Base-by-base conservation (phyloP, 2,797 vertebrate species). In the Pangasius djambal region DNA sequence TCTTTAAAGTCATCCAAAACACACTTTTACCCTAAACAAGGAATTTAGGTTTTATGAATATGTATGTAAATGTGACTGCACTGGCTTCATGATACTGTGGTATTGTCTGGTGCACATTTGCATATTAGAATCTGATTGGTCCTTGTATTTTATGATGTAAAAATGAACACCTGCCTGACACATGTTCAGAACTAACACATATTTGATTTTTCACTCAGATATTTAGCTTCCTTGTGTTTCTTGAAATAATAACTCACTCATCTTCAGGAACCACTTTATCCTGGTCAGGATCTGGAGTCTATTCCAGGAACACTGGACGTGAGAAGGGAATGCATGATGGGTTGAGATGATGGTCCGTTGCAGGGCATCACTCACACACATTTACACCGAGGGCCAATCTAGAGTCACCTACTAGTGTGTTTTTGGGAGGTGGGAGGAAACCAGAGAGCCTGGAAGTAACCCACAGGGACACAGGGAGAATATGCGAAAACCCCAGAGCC, bases 101-200 rank as follows among this genome's bases (percentile, higher is more conserved):
- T 55, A 15, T 5, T 55, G 15, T 57, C 31, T 15, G 59, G 4
- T 52, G 44, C 44, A 34, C 18, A 52, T 69, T 85, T 52, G 83
- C 44, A 69, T 85, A 52, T 85, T 10, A 34, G 8, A 69, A 52
- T 52, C 48, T 34, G 63, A 85, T 85, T 85, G 44, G 83, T 18
- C 18, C n/a, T 52, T 52, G 44, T 34, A 34, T 69, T 52, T 85
- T 69, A 34, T 69, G 44, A 69, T 18, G 79, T 44, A 13, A 44
- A 28, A 2, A 37, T 37, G 37, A 63, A 25, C 12, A 6, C 20
- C 57, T 28, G 2, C 50, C 52, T 34, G 52, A 55, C 18, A 81
- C 13, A 55, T 57, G n/a, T 78, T 78, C 50, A 22, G 50, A 7
- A 34, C 9, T 22, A 59, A 31, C 12, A 50, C 52, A 22, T 16